These are phyloP conservation scores for Pantherophis guttatus DNA, from an alignment of 2,113 vertebrate species.

Conservation along the genomic window DNA sequence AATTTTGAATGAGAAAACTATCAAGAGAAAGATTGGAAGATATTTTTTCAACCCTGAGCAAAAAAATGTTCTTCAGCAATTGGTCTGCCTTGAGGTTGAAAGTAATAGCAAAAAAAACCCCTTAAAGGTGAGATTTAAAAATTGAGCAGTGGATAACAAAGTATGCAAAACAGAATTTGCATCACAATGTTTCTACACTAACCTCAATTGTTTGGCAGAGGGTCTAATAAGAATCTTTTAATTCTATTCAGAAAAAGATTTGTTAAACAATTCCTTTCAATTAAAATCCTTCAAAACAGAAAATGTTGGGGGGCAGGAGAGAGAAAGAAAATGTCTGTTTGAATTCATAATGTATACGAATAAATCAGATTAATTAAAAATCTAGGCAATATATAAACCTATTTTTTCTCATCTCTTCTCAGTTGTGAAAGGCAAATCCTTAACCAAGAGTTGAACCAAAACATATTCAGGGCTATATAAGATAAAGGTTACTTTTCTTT, in stretches of 20 bases:
- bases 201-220: neutral
- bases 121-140: neutral
- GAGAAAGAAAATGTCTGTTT: neutral
- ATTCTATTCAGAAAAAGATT: neutral
- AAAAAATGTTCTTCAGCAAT: neutral
- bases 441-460: slow-evolving; percentile 23
- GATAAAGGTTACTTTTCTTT: slow-evolving; percentile 48
- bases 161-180: neutral
- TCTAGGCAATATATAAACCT: neutral
- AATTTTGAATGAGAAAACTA: neutral
- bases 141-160: neutral
- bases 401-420: neutral
- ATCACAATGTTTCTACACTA: neutral
- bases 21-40: neutral
- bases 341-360: neutral
- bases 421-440: neutral
- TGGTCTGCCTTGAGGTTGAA: neutral
- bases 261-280: neutral
- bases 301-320: neutral
- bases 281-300: neutral
- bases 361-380: neutral
- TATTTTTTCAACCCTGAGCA: neutral
- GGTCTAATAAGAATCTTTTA: neutral
- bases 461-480: slow-evolving; percentile 34
- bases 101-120: neutral